Evolutionary conservation across 2,888 invertebrate species (phyloP).

Genomic region (Carterocephalus palaemon): DNA sequence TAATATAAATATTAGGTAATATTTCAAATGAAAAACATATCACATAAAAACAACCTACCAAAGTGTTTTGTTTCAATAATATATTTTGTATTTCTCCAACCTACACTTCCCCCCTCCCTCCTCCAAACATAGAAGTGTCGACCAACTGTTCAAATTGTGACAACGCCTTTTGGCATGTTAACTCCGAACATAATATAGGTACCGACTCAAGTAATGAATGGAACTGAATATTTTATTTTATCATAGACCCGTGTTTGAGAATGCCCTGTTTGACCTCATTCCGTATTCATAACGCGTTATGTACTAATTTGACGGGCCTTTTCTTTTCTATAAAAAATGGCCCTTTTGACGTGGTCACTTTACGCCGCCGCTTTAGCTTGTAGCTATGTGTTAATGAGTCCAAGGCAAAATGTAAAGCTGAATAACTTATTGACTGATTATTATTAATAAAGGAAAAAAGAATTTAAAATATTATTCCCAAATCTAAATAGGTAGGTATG

Average conservation of each 20-base stretch:
- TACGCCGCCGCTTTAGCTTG: constrained; percentile 43
- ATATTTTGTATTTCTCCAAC: constrained; percentile 46
- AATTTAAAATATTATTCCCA: too few species aligned
- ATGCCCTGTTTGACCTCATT: constrained; percentile 77
- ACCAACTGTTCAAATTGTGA: constrained; percentile 72
- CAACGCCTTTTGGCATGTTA: constrained; percentile 67
- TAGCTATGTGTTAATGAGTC: constrained; percentile 18
- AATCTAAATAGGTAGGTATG: too few species aligned
- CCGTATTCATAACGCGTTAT: constrained; percentile 72
- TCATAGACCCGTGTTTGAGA: constrained; percentile 67
- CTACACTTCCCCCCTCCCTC: constrained; percentile 37
- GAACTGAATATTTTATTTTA: constrained; percentile 75
- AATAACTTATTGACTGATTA: constrained; percentile 1
- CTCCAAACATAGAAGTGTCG: constrained; percentile 48
- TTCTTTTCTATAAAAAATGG: constrained; percentile 65
- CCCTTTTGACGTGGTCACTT: constrained; percentile 58
- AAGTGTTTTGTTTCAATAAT: constrained; percentile 43
- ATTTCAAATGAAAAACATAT: too few species aligned
- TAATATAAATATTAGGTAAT: too few species aligned
- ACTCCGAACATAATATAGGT: constrained; percentile 48
- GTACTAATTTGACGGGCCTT: constrained; percentile 75
- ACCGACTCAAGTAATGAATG: constrained; percentile 64
- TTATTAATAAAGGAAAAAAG: too few species aligned
- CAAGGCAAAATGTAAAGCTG: constrained; percentile 9
- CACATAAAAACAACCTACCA: not conserved